Evolutionary conservation across 2,888 invertebrate genomes (phyloP).

Genomic region (Macropis europaea): DNA sequence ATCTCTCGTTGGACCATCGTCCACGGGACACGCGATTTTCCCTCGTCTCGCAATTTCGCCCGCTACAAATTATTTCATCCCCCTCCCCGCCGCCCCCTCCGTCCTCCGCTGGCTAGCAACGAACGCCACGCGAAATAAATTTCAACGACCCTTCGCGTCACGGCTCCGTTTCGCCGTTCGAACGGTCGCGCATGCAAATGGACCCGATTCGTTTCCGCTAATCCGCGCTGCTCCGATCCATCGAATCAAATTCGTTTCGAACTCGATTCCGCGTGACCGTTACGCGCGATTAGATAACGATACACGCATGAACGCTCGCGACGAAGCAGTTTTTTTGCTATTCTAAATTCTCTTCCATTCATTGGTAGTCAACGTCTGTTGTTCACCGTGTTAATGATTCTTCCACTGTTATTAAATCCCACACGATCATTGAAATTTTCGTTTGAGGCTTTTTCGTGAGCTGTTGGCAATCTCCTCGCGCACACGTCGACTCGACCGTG

Average conservation of each 20-base stretch:
- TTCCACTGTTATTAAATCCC: too few species aligned
- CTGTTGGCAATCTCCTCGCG: too few species aligned
- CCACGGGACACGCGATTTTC: background rate
- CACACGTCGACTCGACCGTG: too few species aligned
- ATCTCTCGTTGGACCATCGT: conserved; percentile 30
- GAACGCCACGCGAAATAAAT: conserved; percentile 10
- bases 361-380: too few species aligned
- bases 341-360: too few species aligned
- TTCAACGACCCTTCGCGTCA: background rate
- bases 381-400: too few species aligned
- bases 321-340: too few species aligned
- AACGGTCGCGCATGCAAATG: conserved; percentile 12
- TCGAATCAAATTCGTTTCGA: conserved; percentile 2
- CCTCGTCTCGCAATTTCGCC: background rate
- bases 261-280: background rate
- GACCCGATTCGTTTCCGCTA: conserved; percentile 17
- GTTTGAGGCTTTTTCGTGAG: too few species aligned
- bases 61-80: conserved; percentile 11
- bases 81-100: background rate
- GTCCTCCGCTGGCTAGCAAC: too few species aligned
- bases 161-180: conserved; percentile 16
- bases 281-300: too few species aligned
- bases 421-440: too few species aligned
- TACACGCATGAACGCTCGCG: too few species aligned
- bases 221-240: background rate